phyloP scores from a whole-genome alignment of 2,888 invertebrate genomes.

The Eupithecia inturbata region DNA sequence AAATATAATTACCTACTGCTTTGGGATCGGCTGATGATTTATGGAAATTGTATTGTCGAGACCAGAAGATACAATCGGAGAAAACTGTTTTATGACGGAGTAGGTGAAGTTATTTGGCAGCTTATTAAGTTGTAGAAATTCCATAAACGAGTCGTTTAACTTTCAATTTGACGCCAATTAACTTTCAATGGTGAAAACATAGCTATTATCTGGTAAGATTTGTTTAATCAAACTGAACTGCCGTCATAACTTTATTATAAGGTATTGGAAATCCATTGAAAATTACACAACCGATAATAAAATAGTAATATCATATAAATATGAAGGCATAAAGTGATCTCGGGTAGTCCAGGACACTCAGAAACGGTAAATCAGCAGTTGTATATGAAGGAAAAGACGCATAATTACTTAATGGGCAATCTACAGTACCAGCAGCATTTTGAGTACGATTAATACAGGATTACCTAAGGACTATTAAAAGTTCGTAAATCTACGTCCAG shows the following conservation, averaged over 20 bases:
- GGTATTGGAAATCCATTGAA: neutral
- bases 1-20: conserved; percentile 30
- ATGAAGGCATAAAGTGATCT: neutral
- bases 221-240: conserved; percentile 1
- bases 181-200: neutral
- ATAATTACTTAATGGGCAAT: neutral
- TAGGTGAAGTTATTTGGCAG: neutral
- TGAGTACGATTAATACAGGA: neutral
- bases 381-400: neutral
- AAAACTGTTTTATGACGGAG: neutral
- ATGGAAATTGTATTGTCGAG: conserved; percentile 17
- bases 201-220: neutral
- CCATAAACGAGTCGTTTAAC: neutral
- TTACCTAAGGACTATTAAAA: neutral
- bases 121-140: neutral
- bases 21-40: conserved; percentile 26
- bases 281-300: neutral
- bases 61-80: neutral
- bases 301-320: neutral
- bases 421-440: neutral
- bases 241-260: neutral
- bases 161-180: neutral
- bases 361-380: conserved; percentile 10
- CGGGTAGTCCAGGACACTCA: neutral
- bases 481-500: neutral